These are phyloP conservation scores for Yponomeuta malinellus DNA, from an alignment of 2,888 invertebrate genomes.

Conservation along the genomic window DNA sequence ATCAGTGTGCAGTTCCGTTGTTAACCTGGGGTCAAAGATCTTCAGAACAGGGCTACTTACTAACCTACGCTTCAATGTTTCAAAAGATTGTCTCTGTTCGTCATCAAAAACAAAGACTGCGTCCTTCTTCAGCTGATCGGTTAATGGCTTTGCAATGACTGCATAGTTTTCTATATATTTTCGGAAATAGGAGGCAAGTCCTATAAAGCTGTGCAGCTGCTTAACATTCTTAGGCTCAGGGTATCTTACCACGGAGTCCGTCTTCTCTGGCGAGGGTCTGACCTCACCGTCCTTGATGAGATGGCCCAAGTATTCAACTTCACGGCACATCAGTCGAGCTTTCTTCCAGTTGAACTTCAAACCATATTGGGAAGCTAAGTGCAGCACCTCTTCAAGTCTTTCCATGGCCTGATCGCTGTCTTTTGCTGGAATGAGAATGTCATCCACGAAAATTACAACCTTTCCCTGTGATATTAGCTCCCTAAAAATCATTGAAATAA, in stretches of 20 bases:
- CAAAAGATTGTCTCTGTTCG: slow-evolving; percentile 11
- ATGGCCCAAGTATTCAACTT: slow-evolving; percentile 11
- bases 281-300: slow-evolving; percentile 13
- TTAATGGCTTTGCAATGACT: slow-evolving; percentile 17
- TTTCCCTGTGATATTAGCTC: slow-evolving; percentile 1
- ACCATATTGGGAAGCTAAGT: not conserved
- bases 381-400: slow-evolving; percentile 5
- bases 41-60: slow-evolving; percentile 5
- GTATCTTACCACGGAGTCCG: slow-evolving; percentile 1
- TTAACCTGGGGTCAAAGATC: slow-evolving; percentile 9
- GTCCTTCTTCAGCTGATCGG: slow-evolving; percentile 16
- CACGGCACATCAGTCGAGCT: not conserved
- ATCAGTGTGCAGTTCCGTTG: slow-evolving; percentile 16
- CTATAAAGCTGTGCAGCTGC: slow-evolving; percentile 12
- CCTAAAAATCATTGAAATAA: slow-evolving; percentile 2
- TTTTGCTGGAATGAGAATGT: slow-evolving; percentile 4
- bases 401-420: not conserved
- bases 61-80: slow-evolving; percentile 7
- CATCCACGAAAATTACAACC: slow-evolving; percentile 10
- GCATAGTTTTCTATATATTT: slow-evolving; percentile 14
- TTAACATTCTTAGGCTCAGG: slow-evolving; percentile 8
- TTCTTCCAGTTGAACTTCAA: slow-evolving; percentile 14
- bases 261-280: slow-evolving; percentile 9
- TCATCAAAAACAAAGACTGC: not conserved
- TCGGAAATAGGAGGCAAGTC: slow-evolving; percentile 6